These are phyloP conservation scores for Mesorhabditis spiculigera DNA, from an alignment of 2,888 invertebrate species.

Conservation along the genomic window DNA sequence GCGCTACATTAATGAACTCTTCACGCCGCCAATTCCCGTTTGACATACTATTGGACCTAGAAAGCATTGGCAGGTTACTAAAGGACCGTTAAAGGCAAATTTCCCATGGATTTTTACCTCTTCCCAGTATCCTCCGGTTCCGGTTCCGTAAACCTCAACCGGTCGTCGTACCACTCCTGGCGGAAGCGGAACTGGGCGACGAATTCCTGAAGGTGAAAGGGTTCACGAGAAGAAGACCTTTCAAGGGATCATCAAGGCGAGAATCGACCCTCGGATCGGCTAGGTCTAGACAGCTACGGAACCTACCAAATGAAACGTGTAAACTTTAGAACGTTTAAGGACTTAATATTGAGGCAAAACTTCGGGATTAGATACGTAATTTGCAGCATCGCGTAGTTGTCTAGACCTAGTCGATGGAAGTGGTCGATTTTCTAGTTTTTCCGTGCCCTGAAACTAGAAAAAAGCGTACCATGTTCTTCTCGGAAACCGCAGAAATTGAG, in stretches of 20 bases:
- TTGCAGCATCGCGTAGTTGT: too few relatives aligned
- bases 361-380: too few relatives aligned
- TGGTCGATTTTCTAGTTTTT: too few relatives aligned
- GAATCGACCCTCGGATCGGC: too few relatives aligned
- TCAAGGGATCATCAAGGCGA: background rate
- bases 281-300: too few relatives aligned
- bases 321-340: background rate
- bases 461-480: constrained; percentile 49
- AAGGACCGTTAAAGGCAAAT: too few relatives aligned
- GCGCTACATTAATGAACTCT: background rate
- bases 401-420: too few relatives aligned
- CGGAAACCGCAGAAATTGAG: constrained; percentile 54
- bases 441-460: background rate
- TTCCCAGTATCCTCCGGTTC: background rate
- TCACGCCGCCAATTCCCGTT: background rate
- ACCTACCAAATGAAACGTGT: too few relatives aligned
- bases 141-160: constrained; percentile 47
- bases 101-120: too few relatives aligned
- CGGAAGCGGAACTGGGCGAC: constrained; percentile 58
- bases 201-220: constrained; percentile 47
- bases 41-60: background rate
- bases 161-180: constrained; percentile 57
- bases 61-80: background rate
- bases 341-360: background rate
- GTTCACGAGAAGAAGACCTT: constrained; percentile 5